Conservation (phyloP, 2,888 invertebrate species). For the Nomada fucata region DNA sequence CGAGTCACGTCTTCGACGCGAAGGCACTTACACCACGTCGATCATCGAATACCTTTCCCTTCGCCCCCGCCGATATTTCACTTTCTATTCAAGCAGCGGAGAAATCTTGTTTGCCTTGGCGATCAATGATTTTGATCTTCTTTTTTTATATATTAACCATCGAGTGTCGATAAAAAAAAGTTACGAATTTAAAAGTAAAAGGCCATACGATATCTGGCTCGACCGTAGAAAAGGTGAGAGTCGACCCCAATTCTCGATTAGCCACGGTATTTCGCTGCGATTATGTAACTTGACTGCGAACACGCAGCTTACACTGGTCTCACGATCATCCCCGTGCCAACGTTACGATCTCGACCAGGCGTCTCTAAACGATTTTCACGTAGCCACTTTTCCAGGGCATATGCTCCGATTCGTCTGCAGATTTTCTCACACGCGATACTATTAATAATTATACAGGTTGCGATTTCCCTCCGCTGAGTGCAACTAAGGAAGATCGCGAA, state of each 20-base stretch:
- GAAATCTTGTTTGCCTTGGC: background rate
- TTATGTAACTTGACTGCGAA: slow-evolving; percentile 82
- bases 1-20: slow-evolving; percentile 65
- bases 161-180: too few relatives aligned
- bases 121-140: background rate
- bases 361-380: slow-evolving; percentile 73
- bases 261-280: slow-evolving; percentile 78
- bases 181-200: too few relatives aligned
- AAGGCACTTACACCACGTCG: slow-evolving; percentile 31
- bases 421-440: slow-evolving; percentile 44
- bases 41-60: slow-evolving; percentile 50
- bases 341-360: slow-evolving; percentile 68
- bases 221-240: slow-evolving; percentile 16
- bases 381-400: slow-evolving; percentile 62
- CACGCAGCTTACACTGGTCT: slow-evolving; percentile 80
- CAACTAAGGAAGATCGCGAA: background rate
- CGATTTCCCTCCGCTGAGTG: background rate
- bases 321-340: slow-evolving; percentile 78
- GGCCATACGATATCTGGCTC: background rate
- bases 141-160: too few relatives aligned
- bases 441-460: background rate
- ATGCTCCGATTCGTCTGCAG: slow-evolving; percentile 55
- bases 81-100: background rate
- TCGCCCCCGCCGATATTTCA: background rate
- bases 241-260: slow-evolving; percentile 76